phyloP scores from a whole-genome alignment of 2,888 invertebrate genomes.

The Agrochola lota region DNA sequence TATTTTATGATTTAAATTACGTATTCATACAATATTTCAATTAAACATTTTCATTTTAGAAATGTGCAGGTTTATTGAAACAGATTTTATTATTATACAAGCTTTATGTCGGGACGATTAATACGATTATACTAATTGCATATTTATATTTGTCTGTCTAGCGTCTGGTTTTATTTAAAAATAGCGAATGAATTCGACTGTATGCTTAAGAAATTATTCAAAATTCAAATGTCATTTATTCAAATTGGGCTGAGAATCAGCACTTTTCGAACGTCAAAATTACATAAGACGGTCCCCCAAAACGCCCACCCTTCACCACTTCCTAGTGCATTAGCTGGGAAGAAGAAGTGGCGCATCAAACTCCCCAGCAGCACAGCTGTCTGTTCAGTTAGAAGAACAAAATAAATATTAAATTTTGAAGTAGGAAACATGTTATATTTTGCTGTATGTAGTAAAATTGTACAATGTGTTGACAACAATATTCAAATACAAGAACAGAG shows the following conservation, averaged over 20 bases:
- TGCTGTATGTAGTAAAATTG: not conserved
- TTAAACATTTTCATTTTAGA: constrained; percentile 51
- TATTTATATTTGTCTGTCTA: constrained; percentile 33
- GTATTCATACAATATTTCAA: constrained; percentile 53
- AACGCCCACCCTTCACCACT: no score
- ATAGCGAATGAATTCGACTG: constrained; percentile 10
- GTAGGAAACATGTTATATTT: constrained; percentile 13
- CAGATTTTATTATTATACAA: constrained; percentile 43
- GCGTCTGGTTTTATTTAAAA: constrained; percentile 17
- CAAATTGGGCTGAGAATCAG: no score
- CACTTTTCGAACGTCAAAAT: no score
- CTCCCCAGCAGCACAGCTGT: no score
- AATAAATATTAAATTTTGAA: no score
- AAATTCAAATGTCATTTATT: no score
- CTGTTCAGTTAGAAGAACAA: no score
- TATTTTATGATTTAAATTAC: constrained; percentile 42
- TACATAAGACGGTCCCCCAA: no score
- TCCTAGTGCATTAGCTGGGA: no score
- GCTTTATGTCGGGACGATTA: constrained; percentile 46
- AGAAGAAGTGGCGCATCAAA: no score
- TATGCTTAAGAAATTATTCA: not conserved
- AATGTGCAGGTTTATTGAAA: constrained; percentile 44
- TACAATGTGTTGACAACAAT: constrained; percentile 58
- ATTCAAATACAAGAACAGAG: constrained; percentile 69
- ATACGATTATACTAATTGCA: constrained; percentile 40